Evolutionary conservation across 1,140 invertebrate genomes (phyloP).

Genomic region (Heliconius hewitsoni): DNA sequence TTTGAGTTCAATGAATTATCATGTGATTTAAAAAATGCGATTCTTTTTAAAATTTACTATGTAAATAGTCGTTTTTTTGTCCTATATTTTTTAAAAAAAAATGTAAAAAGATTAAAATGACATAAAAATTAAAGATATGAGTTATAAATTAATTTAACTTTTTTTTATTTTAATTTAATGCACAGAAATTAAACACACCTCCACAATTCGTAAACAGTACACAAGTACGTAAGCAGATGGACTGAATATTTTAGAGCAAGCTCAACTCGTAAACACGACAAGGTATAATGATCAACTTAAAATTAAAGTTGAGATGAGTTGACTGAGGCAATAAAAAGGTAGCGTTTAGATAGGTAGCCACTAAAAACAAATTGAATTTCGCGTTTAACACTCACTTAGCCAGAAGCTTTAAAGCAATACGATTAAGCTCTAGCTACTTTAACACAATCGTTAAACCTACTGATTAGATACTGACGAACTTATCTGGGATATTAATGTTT

Average conservation of each 20-base stretch:
- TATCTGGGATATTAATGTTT: slow-evolving; percentile 16
- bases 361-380: slow-evolving; percentile 68
- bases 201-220: not conserved
- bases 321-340: slow-evolving; percentile 56
- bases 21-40: not conserved
- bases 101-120: no score
- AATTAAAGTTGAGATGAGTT: slow-evolving; percentile 46
- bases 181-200: not conserved
- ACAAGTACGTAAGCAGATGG: not conserved
- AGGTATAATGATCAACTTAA: slow-evolving; percentile 28
- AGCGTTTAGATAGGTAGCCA: slow-evolving; percentile 46
- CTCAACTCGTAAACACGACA: not conserved
- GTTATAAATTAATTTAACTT: not conserved
- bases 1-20: not conserved
- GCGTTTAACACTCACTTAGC: slow-evolving; percentile 56
- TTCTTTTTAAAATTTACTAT: no score
- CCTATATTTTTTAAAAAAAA: no score
- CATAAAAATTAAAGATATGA: not conserved
- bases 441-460: slow-evolving; percentile 19
- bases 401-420: slow-evolving; percentile 51
- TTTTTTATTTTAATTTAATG: not conserved
- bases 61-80: no score
- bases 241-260: not conserved
- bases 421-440: slow-evolving; percentile 41
- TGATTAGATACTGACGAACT: slow-evolving; percentile 18